Evolutionary conservation across 2,888 invertebrate species (phyloP).

Genomic region (Pyralis farinalis): DNA sequence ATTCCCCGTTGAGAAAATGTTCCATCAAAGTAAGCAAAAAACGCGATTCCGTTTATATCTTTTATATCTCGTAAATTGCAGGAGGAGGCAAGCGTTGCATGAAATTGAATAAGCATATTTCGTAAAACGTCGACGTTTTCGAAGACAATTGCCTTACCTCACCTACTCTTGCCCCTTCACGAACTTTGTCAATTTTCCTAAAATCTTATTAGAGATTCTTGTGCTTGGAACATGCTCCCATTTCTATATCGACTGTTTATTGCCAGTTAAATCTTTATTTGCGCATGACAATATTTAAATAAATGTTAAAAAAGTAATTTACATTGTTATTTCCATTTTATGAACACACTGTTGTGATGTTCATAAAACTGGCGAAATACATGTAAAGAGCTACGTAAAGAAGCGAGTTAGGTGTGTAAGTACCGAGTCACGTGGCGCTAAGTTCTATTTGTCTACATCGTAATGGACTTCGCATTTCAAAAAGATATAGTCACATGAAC

Average conservation of each 20-base stretch:
- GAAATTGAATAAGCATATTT: constrained; percentile 82
- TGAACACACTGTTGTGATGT: too few relatives aligned
- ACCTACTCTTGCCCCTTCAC: constrained; percentile 76
- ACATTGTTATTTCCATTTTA: too few relatives aligned
- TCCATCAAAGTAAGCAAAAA: constrained; percentile 81
- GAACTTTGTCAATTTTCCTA: constrained; percentile 79
- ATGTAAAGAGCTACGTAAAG: too few relatives aligned
- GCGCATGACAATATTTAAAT: not conserved
- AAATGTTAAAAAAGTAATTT: not conserved
- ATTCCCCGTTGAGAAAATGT: constrained; percentile 77
- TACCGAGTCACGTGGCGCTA: too few relatives aligned
- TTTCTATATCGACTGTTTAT: constrained; percentile 27
- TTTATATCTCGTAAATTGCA: constrained; percentile 82
- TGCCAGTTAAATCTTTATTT: constrained; percentile 8
- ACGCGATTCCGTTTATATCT: constrained; percentile 81
- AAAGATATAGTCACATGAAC: too few relatives aligned
- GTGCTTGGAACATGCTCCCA: constrained; percentile 53
- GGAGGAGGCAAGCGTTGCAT: constrained; percentile 82
- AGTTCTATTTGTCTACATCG: too few relatives aligned
- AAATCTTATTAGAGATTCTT: constrained; percentile 74
- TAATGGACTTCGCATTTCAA: too few relatives aligned
- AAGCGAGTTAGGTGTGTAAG: too few relatives aligned
- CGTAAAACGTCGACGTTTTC: constrained; percentile 80
- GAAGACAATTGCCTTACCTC: constrained; percentile 82
- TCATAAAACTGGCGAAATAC: too few relatives aligned